Evolutionary conservation across 2,888 invertebrate genomes (phyloP).

Genomic region (Calephelis perditalis): DNA sequence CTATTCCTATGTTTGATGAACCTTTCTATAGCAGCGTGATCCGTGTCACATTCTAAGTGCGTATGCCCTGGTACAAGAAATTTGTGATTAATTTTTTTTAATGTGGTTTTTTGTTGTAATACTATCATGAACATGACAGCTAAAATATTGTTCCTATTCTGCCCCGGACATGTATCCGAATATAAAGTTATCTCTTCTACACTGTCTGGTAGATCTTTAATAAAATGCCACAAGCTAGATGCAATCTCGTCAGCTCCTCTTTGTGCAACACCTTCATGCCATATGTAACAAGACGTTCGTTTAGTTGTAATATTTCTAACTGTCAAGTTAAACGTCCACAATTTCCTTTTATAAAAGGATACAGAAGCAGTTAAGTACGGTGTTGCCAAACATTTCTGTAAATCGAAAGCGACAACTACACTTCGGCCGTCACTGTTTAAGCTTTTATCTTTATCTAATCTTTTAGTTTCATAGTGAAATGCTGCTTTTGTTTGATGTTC

Average conservation of each 20-base stretch:
- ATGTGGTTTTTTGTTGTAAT: constrained; percentile 12
- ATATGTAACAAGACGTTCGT: constrained; percentile 25
- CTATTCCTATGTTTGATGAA: constrained; percentile 11
- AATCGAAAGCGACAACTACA: constrained; percentile 9
- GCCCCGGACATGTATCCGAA: constrained; percentile 18
- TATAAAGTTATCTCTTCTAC: constrained; percentile 15
- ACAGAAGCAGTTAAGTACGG: constrained; percentile 10
- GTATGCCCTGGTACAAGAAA: constrained; percentile 22
- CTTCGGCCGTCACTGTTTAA: constrained; percentile 6
- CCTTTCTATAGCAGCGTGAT: constrained; percentile 14
- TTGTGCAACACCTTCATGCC: constrained; percentile 29
- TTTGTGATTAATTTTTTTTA: constrained; percentile 17
- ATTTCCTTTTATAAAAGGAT: constrained; percentile 12
- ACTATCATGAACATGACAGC: constrained; percentile 16
- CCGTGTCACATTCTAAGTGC: constrained; percentile 14
- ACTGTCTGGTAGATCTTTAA: constrained; percentile 19
- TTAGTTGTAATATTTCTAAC: constrained; percentile 4
- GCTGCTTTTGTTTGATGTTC: constrained; percentile 11
- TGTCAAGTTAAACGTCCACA: constrained; percentile 16
- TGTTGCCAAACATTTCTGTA: constrained; percentile 14
- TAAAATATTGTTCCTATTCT: constrained; percentile 17
- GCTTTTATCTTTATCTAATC: constrained; percentile 6
- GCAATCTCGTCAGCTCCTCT: constrained; percentile 36
- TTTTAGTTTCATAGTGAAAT: constrained; percentile 10
- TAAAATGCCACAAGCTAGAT: constrained; percentile 32